These are phyloP conservation scores for Petrolisthes cinctipes DNA, from an alignment of 2,888 invertebrate species.

Conservation along the genomic window DNA sequence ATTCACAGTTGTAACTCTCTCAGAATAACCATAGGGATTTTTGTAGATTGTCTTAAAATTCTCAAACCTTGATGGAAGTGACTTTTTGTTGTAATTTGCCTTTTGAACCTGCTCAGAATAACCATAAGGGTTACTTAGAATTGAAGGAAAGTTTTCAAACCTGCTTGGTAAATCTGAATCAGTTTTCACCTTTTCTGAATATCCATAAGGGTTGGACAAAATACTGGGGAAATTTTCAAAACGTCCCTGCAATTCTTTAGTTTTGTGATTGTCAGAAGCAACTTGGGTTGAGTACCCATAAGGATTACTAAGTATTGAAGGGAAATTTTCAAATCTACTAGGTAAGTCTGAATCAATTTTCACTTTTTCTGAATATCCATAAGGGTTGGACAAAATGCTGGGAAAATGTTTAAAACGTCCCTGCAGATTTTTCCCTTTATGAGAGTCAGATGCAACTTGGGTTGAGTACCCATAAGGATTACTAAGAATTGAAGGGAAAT, in stretches of 20 bases:
- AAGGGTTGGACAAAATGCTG: no score
- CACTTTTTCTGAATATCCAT: no score
- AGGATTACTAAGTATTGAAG: no score
- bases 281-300: no score
- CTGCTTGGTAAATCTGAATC: background rate
- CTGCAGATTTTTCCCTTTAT: no score
- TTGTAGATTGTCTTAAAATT: background rate
- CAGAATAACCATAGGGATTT: conserved; percentile 14
- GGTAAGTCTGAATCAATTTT: background rate
- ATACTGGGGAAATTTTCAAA: conserved; percentile 12
- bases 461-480: conserved; percentile 31
- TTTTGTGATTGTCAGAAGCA: no score
- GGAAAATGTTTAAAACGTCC: no score
- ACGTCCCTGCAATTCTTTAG: background rate
- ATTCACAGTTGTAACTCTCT: background rate
- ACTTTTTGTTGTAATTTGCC: background rate
- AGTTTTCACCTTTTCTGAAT: background rate
- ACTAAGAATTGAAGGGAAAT: background rate
- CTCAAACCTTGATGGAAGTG: background rate
- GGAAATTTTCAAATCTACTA: no score
- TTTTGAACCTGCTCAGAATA: conserved; percentile 6
- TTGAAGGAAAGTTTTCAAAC: background rate
- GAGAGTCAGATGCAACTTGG: background rate
- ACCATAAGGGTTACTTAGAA: conserved; percentile 20
- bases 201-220: conserved; percentile 23